phyloP scores from a whole-genome alignment of 2,888 invertebrate species.

The Mythimna impura region DNA sequence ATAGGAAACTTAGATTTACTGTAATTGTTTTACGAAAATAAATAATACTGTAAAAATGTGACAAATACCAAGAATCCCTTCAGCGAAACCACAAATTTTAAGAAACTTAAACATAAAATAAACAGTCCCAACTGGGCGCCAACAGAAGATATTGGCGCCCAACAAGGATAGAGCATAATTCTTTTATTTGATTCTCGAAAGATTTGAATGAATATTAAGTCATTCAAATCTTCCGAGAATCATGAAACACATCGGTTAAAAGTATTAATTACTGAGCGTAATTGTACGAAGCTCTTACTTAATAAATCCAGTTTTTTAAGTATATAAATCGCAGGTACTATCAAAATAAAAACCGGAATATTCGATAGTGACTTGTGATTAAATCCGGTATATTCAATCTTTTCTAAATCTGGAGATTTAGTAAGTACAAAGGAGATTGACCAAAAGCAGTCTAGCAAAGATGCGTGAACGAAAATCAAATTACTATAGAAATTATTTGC shows the following conservation, averaged over 20 bases:
- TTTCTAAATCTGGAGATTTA: too few species aligned
- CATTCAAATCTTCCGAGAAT: conserved; percentile 12
- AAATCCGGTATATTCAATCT: too few species aligned
- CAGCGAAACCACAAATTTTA: not conserved
- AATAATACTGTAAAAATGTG: not conserved
- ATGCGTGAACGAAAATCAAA: too few species aligned
- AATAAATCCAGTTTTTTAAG: conserved; percentile 2
- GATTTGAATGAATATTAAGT: too few species aligned
- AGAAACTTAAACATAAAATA: not conserved
- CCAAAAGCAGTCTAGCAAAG: too few species aligned
- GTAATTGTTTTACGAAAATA: not conserved
- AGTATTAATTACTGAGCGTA: conserved; percentile 17
- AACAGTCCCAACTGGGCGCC: conserved; percentile 15
- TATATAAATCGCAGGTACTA: conserved; percentile 1
- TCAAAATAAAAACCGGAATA: not conserved
- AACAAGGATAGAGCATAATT: not conserved
- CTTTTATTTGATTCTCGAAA: conserved; percentile 1
- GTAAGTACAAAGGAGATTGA: too few species aligned
- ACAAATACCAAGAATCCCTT: not conserved
- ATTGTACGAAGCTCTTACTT: not conserved
- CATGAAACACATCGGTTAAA: not conserved
- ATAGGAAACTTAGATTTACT: not conserved
- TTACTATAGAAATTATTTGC: too few species aligned
- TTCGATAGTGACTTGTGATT: too few species aligned
- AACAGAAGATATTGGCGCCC: conserved; percentile 12